These are phyloP conservation scores for Polydrusus tereticollis DNA, from an alignment of 2,888 invertebrate genomes.

Conservation along the genomic window DNA sequence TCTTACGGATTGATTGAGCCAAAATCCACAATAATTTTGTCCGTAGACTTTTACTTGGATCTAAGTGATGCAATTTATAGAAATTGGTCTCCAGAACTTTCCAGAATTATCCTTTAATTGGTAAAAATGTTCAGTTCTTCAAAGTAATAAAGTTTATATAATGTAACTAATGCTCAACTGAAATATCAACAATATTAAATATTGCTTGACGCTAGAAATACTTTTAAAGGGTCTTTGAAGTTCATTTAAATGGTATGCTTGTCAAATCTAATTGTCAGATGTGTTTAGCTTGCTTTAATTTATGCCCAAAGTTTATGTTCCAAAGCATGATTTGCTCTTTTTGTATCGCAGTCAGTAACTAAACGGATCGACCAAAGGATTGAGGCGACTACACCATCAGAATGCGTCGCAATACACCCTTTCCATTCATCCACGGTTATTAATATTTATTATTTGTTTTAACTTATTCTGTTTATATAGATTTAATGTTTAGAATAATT, in stretches of 20 bases:
- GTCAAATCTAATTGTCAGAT: slow-evolving; percentile 40
- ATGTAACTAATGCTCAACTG: background rate
- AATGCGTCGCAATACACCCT: slow-evolving; percentile 57
- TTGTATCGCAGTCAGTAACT: slow-evolving; percentile 62
- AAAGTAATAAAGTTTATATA: background rate
- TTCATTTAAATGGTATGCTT: background rate
- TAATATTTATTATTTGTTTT: slow-evolving; percentile 52
- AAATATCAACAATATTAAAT: background rate
- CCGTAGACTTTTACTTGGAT: no score
- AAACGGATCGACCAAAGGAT: slow-evolving; percentile 56
- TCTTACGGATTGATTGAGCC: no score
- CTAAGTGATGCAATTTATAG: no score
- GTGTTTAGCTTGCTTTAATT: slow-evolving; percentile 53
- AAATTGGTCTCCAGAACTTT: no score
- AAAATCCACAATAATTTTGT: no score
- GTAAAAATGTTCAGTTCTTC: no score
- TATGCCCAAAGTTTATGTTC: slow-evolving; percentile 58
- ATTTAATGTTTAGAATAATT: slow-evolving; percentile 53
- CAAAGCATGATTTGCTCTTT: slow-evolving; percentile 64
- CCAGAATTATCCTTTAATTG: no score
- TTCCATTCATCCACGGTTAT: slow-evolving; percentile 59
- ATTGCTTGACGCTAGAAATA: background rate
- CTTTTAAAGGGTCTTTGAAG: background rate
- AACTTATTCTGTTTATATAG: slow-evolving; percentile 62
- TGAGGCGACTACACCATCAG: slow-evolving; percentile 59